These are phyloP conservation scores for Xylocampa areola DNA, from an alignment of 2,888 invertebrate species.

Conservation along the genomic window DNA sequence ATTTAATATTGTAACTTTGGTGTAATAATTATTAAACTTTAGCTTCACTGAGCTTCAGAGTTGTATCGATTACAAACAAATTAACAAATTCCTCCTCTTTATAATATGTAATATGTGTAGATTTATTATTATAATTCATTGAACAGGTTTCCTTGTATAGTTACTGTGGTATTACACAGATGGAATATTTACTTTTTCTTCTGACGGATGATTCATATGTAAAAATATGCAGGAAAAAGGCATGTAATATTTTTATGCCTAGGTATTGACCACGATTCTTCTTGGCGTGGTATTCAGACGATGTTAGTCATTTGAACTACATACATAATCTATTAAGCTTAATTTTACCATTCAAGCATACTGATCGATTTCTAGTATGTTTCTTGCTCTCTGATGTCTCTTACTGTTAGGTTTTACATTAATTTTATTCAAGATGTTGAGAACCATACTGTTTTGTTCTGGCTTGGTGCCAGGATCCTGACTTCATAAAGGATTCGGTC, in stretches of 20 bases:
- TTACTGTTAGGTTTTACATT: not conserved
- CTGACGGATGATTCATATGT: not conserved
- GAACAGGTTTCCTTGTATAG: no score
- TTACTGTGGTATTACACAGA: constrained; percentile 7
- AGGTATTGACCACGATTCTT: constrained; percentile 1
- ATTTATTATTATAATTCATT: no score
- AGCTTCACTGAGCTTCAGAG: no score
- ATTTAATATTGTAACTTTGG: no score
- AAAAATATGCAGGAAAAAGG: not conserved
- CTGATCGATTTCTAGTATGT: constrained; percentile 1
- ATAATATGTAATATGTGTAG: no score
- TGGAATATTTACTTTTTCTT: constrained; percentile 2
- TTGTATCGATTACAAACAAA: no score
- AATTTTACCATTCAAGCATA: not conserved
- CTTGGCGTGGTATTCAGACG: not conserved
- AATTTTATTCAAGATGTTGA: not conserved
- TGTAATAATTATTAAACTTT: no score
- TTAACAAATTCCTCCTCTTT: no score
- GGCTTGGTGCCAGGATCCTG: no score
- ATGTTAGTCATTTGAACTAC: not conserved
- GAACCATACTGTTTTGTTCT: no score
- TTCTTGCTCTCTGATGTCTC: not conserved
- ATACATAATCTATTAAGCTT: constrained; percentile 3
- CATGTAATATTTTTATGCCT: not conserved
- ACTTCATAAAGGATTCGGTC: no score